Base-by-base conservation (phyloP, 2,888 invertebrate genomes). In the Apamea sordens region DNA sequence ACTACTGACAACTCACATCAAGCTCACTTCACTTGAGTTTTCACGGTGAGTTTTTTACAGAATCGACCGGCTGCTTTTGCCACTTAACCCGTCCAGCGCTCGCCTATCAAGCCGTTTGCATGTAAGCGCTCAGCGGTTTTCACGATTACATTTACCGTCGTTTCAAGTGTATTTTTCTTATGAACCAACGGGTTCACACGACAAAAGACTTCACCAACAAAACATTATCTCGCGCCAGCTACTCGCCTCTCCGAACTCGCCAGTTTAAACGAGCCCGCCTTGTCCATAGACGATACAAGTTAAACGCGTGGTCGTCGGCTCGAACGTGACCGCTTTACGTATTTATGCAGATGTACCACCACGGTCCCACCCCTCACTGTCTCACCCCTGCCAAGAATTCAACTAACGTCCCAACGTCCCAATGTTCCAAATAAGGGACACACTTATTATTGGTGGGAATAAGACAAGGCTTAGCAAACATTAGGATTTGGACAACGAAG, bases 241-340 rank as follows among this genome's bases (percentile, higher is more conserved):
- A 81, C 85, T 87, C 24, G 76, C 77, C 76, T 74, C 24, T 73
- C 15, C 24, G 7, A 0, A 86, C 89, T 90, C 15, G 71, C 81
- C 70, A 72, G 71, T 91, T 72, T 69, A 86, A 93, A 93, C 83
- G 68, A 53, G 73, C 90, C 73, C 71, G 53, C 81, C 79, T 83
- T 87, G 90, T 91, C 92, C 91, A 91, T 90, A 93, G 91, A 91
- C 92, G 92, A 93, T 93, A 93, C 93, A 94, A 94, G 94, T 94
- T 93, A 94, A 95, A 94, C 93, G 92, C 93, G 91, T 92, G 93
- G 92, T 91, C 90, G 91, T 91, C 90, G 88, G 86, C 89, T 90
- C 90, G 92, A 90, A 96, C 96, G 95, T 96, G 96, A 95, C 95
- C 94, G 94, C 93, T 94, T 95, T 94, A 93, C 94, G 92, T 95